Percentiles rank a stretch among this genome's conserved stretches.
phyloP scores from a whole-genome alignment of 2,797 vertebrate species.

The Esox lucius region DNA sequence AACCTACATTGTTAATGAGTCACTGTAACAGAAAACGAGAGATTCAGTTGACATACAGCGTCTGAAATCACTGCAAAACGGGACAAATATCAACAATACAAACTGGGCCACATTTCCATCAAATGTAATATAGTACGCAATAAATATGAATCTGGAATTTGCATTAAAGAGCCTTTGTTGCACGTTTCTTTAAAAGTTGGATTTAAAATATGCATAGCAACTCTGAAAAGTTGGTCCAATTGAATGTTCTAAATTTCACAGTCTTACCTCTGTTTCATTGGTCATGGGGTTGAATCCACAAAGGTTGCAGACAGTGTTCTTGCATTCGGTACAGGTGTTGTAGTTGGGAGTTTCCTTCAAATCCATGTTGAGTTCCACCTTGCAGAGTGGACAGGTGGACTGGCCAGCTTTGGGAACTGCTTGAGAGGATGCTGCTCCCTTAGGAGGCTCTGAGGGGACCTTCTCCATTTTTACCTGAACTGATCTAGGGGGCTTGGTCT shows the following conservation, averaged over 20 bases:
- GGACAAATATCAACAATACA: background rate
- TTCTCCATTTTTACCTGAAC: constrained; percentile 55
- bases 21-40: background rate
- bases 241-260: constrained; percentile 6
- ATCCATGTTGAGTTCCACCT: constrained; percentile 82
- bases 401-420: constrained; percentile 41
- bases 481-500: constrained; percentile 42
- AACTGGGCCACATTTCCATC: background rate
- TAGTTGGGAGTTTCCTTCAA: constrained; percentile 85
- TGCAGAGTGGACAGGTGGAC: constrained; percentile 86
- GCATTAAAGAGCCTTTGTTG: background rate
- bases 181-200: background rate
- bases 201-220: background rate
- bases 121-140: background rate
- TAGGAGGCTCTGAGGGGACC: constrained; percentile 28
- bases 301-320: constrained; percentile 87
- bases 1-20: background rate
- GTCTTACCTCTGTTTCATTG: constrained; percentile 81
- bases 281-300: constrained; percentile 97
- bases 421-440: constrained; percentile 50
- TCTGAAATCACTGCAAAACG: background rate
- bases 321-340: constrained; percentile 90
- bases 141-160: background rate
- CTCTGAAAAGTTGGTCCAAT: background rate
- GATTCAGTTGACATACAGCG: background rate